Conservation (phyloP, 2,113 vertebrate genomes). For the Mystacornis crossleyi region DNA sequence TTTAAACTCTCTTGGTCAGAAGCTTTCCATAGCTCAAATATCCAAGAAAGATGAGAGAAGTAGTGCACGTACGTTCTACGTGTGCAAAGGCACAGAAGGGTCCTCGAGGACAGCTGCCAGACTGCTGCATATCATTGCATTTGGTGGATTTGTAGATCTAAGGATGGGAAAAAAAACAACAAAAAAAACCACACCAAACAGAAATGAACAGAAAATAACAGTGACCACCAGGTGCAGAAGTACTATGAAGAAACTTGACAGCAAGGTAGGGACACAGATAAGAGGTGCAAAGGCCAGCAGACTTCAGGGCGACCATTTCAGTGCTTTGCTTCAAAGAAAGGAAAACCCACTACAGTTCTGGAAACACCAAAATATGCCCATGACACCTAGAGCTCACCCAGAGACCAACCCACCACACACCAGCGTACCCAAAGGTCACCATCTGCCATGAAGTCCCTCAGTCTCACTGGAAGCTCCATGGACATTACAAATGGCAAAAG, state of each 20-base stretch:
- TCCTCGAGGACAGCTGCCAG: slow-evolving; percentile 94
- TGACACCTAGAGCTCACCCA: background rate
- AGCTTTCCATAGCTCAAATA: background rate
- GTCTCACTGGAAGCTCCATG: background rate
- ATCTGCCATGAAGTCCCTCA: background rate
- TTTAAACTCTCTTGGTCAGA: background rate
- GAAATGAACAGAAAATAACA: slow-evolving; percentile 11
- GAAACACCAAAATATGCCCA: slow-evolving; percentile 1
- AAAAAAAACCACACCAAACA: background rate
- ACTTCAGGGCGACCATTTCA: background rate
- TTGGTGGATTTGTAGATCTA: slow-evolving; percentile 99
- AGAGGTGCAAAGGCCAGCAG: background rate
- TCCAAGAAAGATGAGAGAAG: slow-evolving; percentile 4
- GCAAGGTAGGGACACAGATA: background rate
- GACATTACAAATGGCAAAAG: background rate
- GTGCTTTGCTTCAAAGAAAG: slow-evolving; percentile 1
- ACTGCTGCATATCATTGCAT: slow-evolving; percentile 98
- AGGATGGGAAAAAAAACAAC: background rate
- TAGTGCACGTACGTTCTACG: slow-evolving; percentile 87
- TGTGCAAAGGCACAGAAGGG: slow-evolving; percentile 99
- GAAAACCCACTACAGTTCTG: background rate
- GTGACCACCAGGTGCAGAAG: background rate
- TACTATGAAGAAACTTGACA: background rate
- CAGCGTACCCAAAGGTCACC: slow-evolving; percentile 30
- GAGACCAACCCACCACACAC: background rate